Percentiles rank a stretch among this genome's conserved stretches.
Evolutionary conservation across 2,113 vertebrate species (phyloP).

Genomic region (Tonatia bakeri): DNA sequence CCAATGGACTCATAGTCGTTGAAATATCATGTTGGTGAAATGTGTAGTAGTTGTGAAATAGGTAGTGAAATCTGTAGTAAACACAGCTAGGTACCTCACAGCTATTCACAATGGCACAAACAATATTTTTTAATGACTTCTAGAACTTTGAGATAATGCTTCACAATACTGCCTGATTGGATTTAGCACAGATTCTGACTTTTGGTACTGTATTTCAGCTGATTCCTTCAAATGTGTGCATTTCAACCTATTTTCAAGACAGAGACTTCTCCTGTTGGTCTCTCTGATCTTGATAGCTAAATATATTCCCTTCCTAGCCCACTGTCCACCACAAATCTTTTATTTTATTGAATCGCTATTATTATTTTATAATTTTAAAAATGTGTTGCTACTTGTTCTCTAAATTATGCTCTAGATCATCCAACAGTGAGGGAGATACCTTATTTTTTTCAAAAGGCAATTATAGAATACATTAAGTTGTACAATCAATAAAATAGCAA

Average conservation of each 20-base stretch:
- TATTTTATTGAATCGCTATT: background rate
- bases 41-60: background rate
- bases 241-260: background rate
- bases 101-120: background rate
- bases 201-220: background rate
- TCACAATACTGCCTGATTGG: background rate
- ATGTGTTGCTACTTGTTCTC: conserved; percentile 15
- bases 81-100: background rate
- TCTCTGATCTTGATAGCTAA: background rate
- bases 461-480: conserved; percentile 44
- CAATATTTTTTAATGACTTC: background rate
- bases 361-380: conserved; percentile 42
- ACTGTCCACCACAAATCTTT: background rate
- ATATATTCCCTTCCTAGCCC: background rate
- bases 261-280: background rate
- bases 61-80: background rate
- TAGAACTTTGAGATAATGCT: background rate
- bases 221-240: background rate
- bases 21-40: background rate
- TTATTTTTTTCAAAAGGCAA: conserved; percentile 55
- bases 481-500: conserved; percentile 53
- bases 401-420: conserved; percentile 25
- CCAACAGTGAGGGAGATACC: conserved; percentile 22
- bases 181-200: background rate
- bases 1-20: background rate